Percentiles rank a stretch among this genome's conserved stretches.
These are phyloP conservation scores for Oplegnathus fasciatus DNA, from an alignment of 2,113 vertebrate genomes.

Conservation along the genomic window DNA sequence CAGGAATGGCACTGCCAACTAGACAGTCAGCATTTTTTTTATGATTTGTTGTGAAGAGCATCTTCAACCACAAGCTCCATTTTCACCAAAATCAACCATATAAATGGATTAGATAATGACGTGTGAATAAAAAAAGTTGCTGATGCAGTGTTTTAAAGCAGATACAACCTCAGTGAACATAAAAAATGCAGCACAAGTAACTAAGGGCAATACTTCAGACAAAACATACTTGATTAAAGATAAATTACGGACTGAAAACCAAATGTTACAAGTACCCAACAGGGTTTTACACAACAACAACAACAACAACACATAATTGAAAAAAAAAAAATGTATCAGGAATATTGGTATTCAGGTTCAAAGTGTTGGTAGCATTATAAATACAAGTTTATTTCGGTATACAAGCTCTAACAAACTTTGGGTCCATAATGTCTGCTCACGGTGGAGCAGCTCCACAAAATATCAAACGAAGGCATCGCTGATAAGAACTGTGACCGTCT, in stretches of 20 bases:
- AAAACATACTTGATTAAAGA: background rate
- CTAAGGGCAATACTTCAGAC: background rate
- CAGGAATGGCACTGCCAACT: background rate
- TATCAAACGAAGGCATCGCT: slow-evolving; percentile 37
- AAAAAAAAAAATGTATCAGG: too few species aligned
- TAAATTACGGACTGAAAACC: background rate
- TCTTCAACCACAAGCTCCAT: background rate
- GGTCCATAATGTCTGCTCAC: slow-evolving; percentile 17
- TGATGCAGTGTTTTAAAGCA: background rate
- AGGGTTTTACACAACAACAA: background rate
- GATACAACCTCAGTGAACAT: background rate
- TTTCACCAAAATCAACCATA: background rate
- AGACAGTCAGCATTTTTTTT: background rate
- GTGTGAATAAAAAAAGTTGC: background rate
- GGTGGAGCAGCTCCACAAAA: slow-evolving; percentile 30
- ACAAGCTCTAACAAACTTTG: slow-evolving; percentile 25
- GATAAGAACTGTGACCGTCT: slow-evolving; percentile 40
- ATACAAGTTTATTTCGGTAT: background rate
- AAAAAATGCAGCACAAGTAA: background rate
- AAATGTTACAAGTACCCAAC: background rate
- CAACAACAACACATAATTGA: background rate
- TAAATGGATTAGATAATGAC: background rate
- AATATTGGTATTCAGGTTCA: background rate
- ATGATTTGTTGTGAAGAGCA: background rate
- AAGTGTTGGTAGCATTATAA: background rate